Evolutionary conservation across 2,113 vertebrate species (phyloP).

Genomic region (Pogona vitticeps): DNA sequence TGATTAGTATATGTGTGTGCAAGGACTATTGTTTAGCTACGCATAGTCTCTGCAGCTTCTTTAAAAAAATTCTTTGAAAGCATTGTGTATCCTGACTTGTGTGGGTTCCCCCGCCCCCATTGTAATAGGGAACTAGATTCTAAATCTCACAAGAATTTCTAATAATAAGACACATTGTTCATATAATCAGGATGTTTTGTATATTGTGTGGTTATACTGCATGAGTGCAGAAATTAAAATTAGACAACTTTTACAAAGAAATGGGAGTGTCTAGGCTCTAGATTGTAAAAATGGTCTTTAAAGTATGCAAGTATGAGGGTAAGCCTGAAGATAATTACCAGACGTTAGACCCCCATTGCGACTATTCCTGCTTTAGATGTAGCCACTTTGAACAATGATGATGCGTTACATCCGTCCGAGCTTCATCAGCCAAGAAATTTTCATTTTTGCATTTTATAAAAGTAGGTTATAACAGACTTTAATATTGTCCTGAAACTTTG

Average conservation of each 20-base stretch:
- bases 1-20: not conserved
- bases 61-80: not conserved
- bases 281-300: not conserved
- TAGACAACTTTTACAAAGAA: not conserved
- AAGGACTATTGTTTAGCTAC: too few species aligned
- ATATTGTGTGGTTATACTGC: not conserved
- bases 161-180: not conserved
- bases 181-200: not conserved
- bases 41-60: not conserved
- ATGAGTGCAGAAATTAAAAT: not conserved
- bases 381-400: too few species aligned
- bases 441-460: too few species aligned
- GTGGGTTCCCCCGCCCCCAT: not conserved
- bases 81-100: too few species aligned
- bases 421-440: too few species aligned
- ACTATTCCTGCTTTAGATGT: too few species aligned
- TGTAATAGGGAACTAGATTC: not conserved
- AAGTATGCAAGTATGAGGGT: not conserved
- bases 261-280: not conserved
- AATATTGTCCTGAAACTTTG: too few species aligned
- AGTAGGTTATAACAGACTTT: too few species aligned
- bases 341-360: too few species aligned
- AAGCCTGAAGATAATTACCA: not conserved
- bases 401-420: too few species aligned
- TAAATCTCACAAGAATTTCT: not conserved